Conservation (phyloP, 1,140 invertebrate genomes). For the Pogonomyrmex californicus region DNA sequence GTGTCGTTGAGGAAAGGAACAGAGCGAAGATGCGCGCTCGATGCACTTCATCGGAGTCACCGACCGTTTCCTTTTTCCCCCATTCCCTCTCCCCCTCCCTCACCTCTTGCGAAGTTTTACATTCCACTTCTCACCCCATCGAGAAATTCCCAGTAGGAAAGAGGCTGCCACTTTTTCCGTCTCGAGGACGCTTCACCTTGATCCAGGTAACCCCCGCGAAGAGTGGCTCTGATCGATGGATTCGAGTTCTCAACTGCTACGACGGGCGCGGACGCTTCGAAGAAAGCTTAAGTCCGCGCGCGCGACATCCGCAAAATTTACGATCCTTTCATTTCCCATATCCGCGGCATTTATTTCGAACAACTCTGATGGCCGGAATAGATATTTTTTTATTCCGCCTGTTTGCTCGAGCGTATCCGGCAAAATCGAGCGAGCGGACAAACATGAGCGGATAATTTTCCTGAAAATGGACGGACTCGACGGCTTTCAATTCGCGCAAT, state of each 20-base stretch:
- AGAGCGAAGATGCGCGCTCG: background rate
- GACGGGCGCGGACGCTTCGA: constrained; percentile 48
- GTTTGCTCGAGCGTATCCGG: constrained; percentile 14
- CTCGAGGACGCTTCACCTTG: constrained; percentile 75
- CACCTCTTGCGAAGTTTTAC: constrained; percentile 21
- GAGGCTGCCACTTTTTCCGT: constrained; percentile 67
- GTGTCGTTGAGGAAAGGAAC: background rate
- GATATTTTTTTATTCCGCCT: constrained; percentile 40
- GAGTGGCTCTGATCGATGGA: constrained; percentile 80
- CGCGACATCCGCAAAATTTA: constrained; percentile 79
- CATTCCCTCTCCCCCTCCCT: background rate
- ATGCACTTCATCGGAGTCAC: background rate
- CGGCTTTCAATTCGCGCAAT: background rate
- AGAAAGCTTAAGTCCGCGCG: constrained; percentile 69
- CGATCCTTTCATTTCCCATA: constrained; percentile 71
- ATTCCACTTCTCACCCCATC: constrained; percentile 46
- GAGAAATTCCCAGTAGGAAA: constrained; percentile 56
- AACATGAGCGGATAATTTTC: constrained; percentile 6
- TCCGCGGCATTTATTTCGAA: constrained; percentile 59
- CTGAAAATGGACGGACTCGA: constrained; percentile 8
- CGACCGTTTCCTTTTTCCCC: background rate
- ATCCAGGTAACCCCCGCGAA: constrained; percentile 70
- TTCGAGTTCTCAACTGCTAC: constrained; percentile 73
- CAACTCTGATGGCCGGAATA: constrained; percentile 40
- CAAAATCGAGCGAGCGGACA: background rate